These are phyloP conservation scores for Tupiocoris notatus DNA, from an alignment of 2,888 invertebrate species.

Conservation along the genomic window DNA sequence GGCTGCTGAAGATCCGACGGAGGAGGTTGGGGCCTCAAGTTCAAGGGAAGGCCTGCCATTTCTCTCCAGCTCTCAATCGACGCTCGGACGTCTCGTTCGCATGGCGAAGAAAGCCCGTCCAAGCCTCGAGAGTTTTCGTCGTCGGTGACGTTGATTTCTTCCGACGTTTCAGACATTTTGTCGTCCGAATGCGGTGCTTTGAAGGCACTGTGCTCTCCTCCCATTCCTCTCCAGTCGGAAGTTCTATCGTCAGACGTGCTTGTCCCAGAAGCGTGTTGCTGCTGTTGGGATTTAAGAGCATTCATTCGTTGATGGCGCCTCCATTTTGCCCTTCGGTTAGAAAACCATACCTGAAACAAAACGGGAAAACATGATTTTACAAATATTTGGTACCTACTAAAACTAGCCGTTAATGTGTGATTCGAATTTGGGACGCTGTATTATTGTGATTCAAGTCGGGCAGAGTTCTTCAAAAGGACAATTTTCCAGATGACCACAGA, in stretches of 20 bases:
- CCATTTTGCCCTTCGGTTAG: conserved; percentile 99
- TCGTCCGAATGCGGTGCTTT: conserved; percentile 62
- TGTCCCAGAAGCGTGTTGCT: conserved; percentile 54
- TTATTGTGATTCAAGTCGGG: too few species aligned
- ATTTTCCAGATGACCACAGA: too few species aligned
- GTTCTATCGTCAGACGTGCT: conserved; percentile 15
- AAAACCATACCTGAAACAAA: conserved; percentile 96
- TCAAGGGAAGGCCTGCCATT: conserved; percentile 51
- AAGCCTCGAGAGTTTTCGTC: conserved; percentile 55
- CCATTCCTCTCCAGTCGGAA: conserved; percentile 59
- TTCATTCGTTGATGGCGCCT: conserved; percentile 95
- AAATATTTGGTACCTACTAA: too few species aligned
- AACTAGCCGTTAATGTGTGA: too few species aligned
- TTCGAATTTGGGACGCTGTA: too few species aligned
- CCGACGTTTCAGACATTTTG: conserved; percentile 50
- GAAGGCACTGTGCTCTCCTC: conserved; percentile 88
- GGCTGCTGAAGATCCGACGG: conserved; percentile 49
- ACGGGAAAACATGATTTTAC: too few species aligned
- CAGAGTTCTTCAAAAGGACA: too few species aligned
- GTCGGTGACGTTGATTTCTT: conserved; percentile 84
- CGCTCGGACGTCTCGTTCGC: conserved; percentile 52
- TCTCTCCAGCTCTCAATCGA: conserved; percentile 52
- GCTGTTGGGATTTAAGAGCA: conserved; percentile 75
- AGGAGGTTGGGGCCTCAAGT: conserved; percentile 43
- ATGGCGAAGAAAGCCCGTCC: conserved; percentile 27